Conservation (phyloP, 2,113 vertebrate species). For the Sphyrna mokarran region DNA sequence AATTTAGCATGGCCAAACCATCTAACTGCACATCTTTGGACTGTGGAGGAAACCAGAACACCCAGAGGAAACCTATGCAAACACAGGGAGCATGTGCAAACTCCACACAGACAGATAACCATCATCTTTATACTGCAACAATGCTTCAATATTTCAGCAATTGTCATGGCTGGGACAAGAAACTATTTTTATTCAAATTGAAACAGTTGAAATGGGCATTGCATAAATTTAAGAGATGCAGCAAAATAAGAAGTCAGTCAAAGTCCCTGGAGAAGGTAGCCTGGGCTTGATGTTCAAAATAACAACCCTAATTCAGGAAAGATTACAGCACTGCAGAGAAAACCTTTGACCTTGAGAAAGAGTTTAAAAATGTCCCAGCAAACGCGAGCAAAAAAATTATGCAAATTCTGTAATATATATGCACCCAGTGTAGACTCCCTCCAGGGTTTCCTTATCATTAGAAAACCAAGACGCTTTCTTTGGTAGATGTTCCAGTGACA, state of each 20-base stretch:
- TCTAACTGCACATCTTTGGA: too few species aligned
- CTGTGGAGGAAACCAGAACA: too few species aligned
- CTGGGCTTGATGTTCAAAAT: constrained; percentile 16
- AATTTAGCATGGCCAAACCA: too few species aligned
- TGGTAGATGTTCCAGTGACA: background rate
- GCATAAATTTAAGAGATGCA: background rate
- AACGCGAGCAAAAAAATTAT: constrained; percentile 8
- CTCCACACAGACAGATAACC: background rate
- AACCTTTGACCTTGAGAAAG: background rate
- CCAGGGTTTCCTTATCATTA: background rate
- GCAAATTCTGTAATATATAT: constrained; percentile 31
- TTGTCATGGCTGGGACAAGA: background rate
- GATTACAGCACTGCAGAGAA: background rate
- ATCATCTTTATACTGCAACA: background rate
- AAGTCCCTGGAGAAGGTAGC: background rate
- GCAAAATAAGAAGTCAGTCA: background rate
- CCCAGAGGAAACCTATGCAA: too few species aligned
- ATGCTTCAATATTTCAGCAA: background rate
- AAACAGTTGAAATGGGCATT: background rate
- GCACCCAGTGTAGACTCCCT: background rate
- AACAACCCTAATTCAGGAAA: background rate
- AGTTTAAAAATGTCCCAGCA: background rate
- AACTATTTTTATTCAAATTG: background rate
- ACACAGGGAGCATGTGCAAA: too few species aligned
- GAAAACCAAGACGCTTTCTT: background rate